These are phyloP conservation scores for Tethea ocularis DNA, from an alignment of 2,888 invertebrate genomes.

Conservation along the genomic window DNA sequence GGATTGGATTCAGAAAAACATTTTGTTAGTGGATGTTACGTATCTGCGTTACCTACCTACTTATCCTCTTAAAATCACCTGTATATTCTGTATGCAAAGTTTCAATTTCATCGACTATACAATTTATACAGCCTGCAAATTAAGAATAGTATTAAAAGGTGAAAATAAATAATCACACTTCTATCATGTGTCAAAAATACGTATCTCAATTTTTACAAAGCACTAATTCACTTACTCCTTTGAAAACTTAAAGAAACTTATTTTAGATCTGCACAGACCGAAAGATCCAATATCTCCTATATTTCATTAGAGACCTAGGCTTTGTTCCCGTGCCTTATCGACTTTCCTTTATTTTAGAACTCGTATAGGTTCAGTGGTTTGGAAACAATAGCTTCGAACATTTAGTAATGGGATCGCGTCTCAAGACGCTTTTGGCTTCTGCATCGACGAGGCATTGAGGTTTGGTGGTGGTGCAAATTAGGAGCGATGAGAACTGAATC, in stretches of 20 bases:
- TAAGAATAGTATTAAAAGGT: too few relatives aligned
- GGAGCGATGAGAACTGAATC: too few relatives aligned
- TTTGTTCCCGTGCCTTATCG: conserved; percentile 34
- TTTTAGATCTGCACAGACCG: neutral
- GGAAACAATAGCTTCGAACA: conserved; percentile 56
- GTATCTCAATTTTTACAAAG: too few relatives aligned
- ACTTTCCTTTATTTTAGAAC: conserved; percentile 40
- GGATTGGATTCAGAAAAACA: too few relatives aligned
- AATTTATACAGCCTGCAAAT: too few relatives aligned
- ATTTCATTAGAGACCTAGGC: conserved; percentile 21
- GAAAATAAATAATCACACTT: too few relatives aligned
- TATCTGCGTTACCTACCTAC: too few relatives aligned
- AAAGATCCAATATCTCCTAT: conserved; percentile 25
- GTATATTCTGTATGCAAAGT: too few relatives aligned
- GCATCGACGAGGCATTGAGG: conserved; percentile 33
- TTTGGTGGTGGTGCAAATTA: conserved; percentile 25
- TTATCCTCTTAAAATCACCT: too few relatives aligned
- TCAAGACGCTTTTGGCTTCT: conserved; percentile 42
- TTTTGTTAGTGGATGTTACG: too few relatives aligned
- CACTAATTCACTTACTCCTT: too few relatives aligned
- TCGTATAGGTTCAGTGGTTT: conserved; percentile 37
- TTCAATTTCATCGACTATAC: too few relatives aligned
- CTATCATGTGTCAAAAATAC: neutral
- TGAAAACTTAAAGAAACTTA: neutral
- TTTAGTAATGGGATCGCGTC: conserved; percentile 54